These are phyloP conservation scores for Ammospiza caudacuta DNA, from an alignment of 2,113 vertebrate species.

Conservation along the genomic window DNA sequence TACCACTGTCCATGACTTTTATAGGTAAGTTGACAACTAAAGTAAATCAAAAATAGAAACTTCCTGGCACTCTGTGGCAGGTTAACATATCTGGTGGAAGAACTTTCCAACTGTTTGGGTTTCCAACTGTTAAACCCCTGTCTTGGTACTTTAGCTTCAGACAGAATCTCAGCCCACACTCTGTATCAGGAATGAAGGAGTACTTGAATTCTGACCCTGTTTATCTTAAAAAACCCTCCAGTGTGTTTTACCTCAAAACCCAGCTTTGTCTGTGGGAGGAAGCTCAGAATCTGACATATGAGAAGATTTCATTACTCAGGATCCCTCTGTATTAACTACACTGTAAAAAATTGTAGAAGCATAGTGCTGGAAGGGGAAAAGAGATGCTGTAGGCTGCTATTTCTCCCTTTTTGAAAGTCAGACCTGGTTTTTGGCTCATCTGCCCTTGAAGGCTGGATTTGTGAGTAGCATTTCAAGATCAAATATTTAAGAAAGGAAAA, in stretches of 20 bases:
- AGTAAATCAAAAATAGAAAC: neutral
- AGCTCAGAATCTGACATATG: neutral
- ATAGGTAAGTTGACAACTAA: constrained; percentile 59
- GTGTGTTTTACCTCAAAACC: neutral
- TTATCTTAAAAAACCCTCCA: neutral
- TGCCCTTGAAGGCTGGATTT: neutral
- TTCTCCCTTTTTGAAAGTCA: neutral
- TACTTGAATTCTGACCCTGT: neutral
- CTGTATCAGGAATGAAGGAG: neutral
- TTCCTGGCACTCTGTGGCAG: neutral
- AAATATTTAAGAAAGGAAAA: constrained; percentile 37
- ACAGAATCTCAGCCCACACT: neutral
- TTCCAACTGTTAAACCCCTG: neutral
- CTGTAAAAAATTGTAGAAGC: neutral
- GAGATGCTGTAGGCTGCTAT: neutral
- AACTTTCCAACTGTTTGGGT: neutral
- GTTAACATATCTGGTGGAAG: neutral
- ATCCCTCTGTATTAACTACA: neutral
- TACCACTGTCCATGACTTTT: constrained; percentile 73
- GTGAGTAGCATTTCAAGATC: neutral
- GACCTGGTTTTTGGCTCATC: neutral
- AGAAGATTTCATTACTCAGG: constrained; percentile 2
- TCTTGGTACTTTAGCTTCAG: neutral
- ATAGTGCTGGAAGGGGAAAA: neutral
- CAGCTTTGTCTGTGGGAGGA: neutral